phyloP scores from a whole-genome alignment of 2,888 invertebrate species.

The Epiblema foenella region DNA sequence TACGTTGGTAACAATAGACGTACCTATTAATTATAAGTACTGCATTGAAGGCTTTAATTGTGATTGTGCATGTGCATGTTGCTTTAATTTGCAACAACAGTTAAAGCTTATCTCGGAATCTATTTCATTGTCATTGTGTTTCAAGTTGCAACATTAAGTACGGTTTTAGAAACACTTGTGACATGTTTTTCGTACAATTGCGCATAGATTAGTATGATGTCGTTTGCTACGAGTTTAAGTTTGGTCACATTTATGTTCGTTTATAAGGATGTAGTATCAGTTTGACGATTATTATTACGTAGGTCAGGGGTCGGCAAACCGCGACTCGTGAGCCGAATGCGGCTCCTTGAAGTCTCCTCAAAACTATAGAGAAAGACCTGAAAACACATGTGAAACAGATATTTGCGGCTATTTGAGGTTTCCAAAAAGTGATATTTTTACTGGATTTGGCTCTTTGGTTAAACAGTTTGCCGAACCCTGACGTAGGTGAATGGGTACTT shows the following conservation, averaged over 20 bases:
- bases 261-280: not conserved
- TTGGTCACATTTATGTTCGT: not conserved
- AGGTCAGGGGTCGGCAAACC: too few relatives aligned
- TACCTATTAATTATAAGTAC: not conserved
- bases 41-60: not conserved
- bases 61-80: not conserved
- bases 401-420: too few relatives aligned
- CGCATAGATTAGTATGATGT: too few relatives aligned
- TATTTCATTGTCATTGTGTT: not conserved
- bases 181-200: not conserved
- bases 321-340: too few relatives aligned
- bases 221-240: not conserved
- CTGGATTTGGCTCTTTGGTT: too few relatives aligned
- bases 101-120: not conserved
- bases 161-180: not conserved
- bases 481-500: too few relatives aligned
- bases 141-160: not conserved
- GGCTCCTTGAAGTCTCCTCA: too few relatives aligned
- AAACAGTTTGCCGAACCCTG: too few relatives aligned
- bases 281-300: not conserved
- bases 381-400: too few relatives aligned
- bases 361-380: too few relatives aligned
- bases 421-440: too few relatives aligned
- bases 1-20: not conserved
- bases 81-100: constrained; percentile 15